A percentile compares a stretch with the other conserved stretches of the same genome.
Conservation (phyloP, 2,888 invertebrate genomes). For the Cheilosia impressa region DNA sequence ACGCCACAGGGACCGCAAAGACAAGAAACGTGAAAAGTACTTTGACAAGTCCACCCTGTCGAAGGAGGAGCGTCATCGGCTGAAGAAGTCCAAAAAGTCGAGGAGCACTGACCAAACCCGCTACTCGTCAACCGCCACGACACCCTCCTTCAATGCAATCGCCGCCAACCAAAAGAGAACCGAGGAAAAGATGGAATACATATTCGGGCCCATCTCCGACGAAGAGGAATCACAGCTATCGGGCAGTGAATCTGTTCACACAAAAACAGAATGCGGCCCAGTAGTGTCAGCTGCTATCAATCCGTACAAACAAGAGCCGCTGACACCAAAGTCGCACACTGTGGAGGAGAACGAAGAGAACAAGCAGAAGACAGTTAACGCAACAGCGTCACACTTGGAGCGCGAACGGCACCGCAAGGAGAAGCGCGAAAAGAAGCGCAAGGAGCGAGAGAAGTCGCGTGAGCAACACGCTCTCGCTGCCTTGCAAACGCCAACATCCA, state of each 20-base stretch:
- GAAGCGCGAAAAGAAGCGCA: constrained; percentile 87
- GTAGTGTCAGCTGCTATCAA: constrained; percentile 82
- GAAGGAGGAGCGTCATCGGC: constrained; percentile 83
- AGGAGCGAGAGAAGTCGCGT: constrained; percentile 86
- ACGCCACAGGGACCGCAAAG: constrained; percentile 83
- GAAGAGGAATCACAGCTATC: constrained; percentile 85
- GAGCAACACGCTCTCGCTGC: constrained; percentile 79
- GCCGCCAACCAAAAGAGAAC: constrained; percentile 80
- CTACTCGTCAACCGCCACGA: constrained; percentile 33
- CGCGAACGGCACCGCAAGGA: constrained; percentile 83
- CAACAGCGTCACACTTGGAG: constrained; percentile 78
- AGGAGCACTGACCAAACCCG: constrained; percentile 80
- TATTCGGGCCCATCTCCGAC: constrained; percentile 93
- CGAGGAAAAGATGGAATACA: constrained; percentile 94
- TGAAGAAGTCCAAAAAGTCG: constrained; percentile 86
- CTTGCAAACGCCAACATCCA: constrained; percentile 72
- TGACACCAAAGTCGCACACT: constrained; percentile 80
- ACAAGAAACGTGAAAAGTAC: constrained; percentile 82
- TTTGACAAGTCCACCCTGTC: constrained; percentile 78
- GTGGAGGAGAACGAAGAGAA: constrained; percentile 80
- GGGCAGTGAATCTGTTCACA: constrained; percentile 76
- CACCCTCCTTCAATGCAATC: constrained; percentile 68
- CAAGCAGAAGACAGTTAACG: constrained; percentile 77
- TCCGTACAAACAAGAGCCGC: constrained; percentile 82
- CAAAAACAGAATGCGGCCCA: constrained; percentile 78